phyloP scores from a whole-genome alignment of 1,140 invertebrate genomes.

The Pachyrhynchus sulphureomaculatus region DNA sequence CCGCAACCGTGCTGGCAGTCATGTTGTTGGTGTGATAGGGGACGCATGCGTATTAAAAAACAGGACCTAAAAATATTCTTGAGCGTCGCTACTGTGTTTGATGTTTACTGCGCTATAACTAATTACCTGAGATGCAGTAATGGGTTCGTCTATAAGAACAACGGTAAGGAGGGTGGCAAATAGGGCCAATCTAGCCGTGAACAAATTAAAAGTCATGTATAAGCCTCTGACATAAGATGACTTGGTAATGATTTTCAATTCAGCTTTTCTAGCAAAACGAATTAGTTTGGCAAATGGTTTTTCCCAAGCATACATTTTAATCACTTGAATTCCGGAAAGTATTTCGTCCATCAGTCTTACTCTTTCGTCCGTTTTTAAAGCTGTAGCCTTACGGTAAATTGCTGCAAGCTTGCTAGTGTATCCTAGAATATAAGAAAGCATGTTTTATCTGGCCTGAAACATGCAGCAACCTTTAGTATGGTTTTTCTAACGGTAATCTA shows the following conservation, averaged over 20 bases:
- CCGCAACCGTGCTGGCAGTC: too few species aligned
- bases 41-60: too few species aligned
- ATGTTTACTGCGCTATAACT: too few species aligned
- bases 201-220: conserved; percentile 72
- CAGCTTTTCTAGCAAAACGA: conserved; percentile 58
- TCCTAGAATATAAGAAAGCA: conserved; percentile 16
- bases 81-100: too few species aligned
- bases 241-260: conserved; percentile 63
- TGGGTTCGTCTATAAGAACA: conserved; percentile 55
- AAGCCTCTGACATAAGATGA: conserved; percentile 70
- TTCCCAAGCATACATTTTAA: conserved; percentile 84
- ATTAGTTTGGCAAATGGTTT: conserved; percentile 67
- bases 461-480: too few species aligned
- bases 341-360: conserved; percentile 82
- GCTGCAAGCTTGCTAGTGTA: conserved; percentile 56
- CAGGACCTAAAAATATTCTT: too few species aligned
- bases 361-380: conserved; percentile 71
- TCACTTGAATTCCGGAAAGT: conserved; percentile 68
- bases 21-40: too few species aligned
- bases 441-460: neutral
- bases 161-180: conserved; percentile 65
- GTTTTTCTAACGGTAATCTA: too few species aligned
- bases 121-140: conserved; percentile 61
- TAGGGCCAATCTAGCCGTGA: conserved; percentile 67
- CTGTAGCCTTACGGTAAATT: conserved; percentile 63